These are phyloP conservation scores for Cantharis rustica DNA, from an alignment of 2,888 invertebrate genomes.

Conservation along the genomic window DNA sequence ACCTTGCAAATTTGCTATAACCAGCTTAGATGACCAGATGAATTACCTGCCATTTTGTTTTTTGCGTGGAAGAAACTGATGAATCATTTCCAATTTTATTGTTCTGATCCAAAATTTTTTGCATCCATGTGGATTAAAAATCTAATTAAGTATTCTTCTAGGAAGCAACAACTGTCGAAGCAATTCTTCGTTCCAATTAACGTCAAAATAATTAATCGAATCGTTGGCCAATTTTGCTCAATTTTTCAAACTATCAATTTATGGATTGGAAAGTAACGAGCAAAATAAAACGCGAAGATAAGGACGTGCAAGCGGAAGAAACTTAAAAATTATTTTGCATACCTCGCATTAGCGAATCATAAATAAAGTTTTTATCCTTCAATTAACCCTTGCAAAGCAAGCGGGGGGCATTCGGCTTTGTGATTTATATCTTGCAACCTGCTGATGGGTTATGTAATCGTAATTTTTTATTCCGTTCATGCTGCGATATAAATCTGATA, in stretches of 20 bases:
- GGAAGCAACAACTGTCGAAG: neutral
- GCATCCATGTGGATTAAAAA: neutral
- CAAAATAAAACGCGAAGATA: neutral
- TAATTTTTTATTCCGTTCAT: neutral
- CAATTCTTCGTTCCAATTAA: neutral
- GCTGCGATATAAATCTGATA: neutral
- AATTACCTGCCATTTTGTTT: neutral
- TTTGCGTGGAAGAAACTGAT: neutral
- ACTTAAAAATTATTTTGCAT: neutral
- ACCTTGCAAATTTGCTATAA: neutral
- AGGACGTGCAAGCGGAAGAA: neutral
- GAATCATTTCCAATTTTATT: neutral
- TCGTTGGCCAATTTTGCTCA: neutral
- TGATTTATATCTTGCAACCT: neutral
- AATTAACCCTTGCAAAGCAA: slow-evolving; percentile 15
- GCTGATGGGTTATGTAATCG: neutral
- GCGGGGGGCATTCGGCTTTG: neutral
- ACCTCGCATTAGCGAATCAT: slow-evolving; percentile 1
- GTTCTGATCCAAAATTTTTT: neutral
- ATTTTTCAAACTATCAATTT: neutral
- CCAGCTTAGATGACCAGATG: neutral
- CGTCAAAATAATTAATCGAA: neutral
- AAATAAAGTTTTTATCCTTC: slow-evolving; percentile 23
- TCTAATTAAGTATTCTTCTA: neutral
- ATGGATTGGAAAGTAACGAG: neutral